phyloP scores from a whole-genome alignment of 2,888 invertebrate species.

The Aethes cnicana region DNA sequence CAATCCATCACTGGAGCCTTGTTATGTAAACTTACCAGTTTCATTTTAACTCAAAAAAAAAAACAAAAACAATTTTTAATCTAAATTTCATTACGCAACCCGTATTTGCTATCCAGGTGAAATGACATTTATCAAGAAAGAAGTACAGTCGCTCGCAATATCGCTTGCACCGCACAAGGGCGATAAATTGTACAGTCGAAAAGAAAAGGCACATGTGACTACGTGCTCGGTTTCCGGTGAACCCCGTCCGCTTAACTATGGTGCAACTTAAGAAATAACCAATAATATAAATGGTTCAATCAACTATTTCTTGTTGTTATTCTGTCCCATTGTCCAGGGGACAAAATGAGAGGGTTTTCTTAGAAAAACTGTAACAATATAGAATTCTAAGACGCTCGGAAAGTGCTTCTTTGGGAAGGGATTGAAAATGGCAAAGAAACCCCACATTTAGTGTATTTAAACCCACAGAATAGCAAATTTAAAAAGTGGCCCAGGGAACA shows the following conservation, averaged over 20 bases:
- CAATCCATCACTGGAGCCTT: too few relatives aligned
- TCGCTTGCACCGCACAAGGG: slow-evolving; percentile 26
- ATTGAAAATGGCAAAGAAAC: too few relatives aligned
- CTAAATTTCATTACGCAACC: background rate
- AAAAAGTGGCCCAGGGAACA: too few relatives aligned
- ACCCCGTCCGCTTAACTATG: background rate
- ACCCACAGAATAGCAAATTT: too few relatives aligned
- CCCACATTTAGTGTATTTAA: too few relatives aligned
- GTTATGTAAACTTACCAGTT: too few relatives aligned
- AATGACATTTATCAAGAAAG: slow-evolving; percentile 20
- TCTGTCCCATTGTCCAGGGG: too few relatives aligned
- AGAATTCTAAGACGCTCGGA: too few relatives aligned
- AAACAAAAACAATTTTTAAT: background rate
- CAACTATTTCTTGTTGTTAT: too few relatives aligned
- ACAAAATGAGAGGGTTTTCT: background rate
- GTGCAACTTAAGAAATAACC: background rate
- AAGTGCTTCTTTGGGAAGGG: too few relatives aligned
- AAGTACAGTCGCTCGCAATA: slow-evolving; percentile 29
- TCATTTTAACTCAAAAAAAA: too few relatives aligned
- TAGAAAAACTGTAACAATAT: background rate
- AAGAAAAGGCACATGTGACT: slow-evolving; percentile 27
- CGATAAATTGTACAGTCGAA: slow-evolving; percentile 31
- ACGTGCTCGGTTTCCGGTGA: slow-evolving; percentile 5
- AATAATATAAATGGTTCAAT: too few relatives aligned
- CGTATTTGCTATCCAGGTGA: slow-evolving; percentile 13